These are phyloP conservation scores for Drosophila gaucha DNA, from an alignment of 2,888 invertebrate species.

Conservation along the genomic window DNA sequence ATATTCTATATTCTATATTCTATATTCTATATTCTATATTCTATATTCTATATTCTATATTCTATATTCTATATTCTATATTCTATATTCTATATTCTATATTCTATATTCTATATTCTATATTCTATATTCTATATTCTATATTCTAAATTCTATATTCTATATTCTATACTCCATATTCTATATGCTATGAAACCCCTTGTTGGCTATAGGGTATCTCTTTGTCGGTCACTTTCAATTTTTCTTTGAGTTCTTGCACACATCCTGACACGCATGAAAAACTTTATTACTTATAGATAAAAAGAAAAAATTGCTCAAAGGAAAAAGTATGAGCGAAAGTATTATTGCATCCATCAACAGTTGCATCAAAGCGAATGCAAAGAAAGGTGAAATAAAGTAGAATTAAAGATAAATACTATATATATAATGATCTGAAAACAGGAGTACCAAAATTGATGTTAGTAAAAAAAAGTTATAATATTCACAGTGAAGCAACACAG, in stretches of 20 bases:
- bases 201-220: background rate
- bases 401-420: background rate
- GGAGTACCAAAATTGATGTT: too few relatives aligned
- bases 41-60: too few relatives aligned
- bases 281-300: slow-evolving; percentile 29
- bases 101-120: slow-evolving; percentile 15
- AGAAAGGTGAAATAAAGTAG: background rate
- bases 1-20: background rate
- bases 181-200: background rate
- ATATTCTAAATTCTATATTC: background rate
- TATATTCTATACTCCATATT: too few relatives aligned
- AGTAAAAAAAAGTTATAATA: too few relatives aligned
- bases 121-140: background rate
- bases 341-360: background rate
- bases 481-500: too few relatives aligned
- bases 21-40: background rate
- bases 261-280: slow-evolving; percentile 18
- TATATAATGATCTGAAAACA: too few relatives aligned
- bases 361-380: background rate
- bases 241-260: slow-evolving; percentile 2
- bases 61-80: background rate
- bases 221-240: background rate
- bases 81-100: background rate
- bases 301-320: slow-evolving; percentile 20
- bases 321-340: background rate